Base-by-base conservation (phyloP, 2,113 vertebrate genomes). In the Mustela lutreola region DNA sequence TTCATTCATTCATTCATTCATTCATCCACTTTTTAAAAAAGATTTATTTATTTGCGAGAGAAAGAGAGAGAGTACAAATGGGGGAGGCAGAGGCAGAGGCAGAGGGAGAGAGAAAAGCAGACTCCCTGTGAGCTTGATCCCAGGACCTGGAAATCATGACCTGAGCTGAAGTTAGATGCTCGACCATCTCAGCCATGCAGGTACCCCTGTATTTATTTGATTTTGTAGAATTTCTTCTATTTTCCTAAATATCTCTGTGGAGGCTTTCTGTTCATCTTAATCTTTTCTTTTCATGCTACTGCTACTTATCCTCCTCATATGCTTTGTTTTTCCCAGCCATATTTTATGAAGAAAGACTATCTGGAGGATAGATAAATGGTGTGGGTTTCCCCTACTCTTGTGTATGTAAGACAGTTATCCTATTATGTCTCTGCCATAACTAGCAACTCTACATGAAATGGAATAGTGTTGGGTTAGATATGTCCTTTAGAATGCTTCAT, bases 321-420 rank as follows among this genome's bases (percentile, higher is more conserved):
- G 16, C 28, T 45, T 89, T 82, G 4, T 71, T 83, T 88, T 82
- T 5, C 26, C 16, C 11, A 33, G 50, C 56, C 48, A 31, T 58
- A 26, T 92, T 92, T 97, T 92, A 65, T 85, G 62, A 92, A 79
- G 36, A 93, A 92, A 92, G n/a, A n/a, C 31, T 70, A 9, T 33
- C 31, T 33, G 36, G 11, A 70, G 36, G 53, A 56, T 56, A 56
- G 53, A 18, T 56, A 56, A 87, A 60, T 71, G 6, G 22, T 73
- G 4, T 95, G 12, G 19, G 6, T 80, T 75, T 89, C 12, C 8
- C 95, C 33, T 82, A 28, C 42, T 36, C 7, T 73, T n/a, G 5
- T 53, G 1, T 71, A 24, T 65, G 10, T 70, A 31, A 78, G 56
- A 8, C 7, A 65, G 3, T 71, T 95, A 93, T 80, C 28, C 21